Conservation (phyloP, 1,140 invertebrate species). For the Batillaria attramentaria region DNA sequence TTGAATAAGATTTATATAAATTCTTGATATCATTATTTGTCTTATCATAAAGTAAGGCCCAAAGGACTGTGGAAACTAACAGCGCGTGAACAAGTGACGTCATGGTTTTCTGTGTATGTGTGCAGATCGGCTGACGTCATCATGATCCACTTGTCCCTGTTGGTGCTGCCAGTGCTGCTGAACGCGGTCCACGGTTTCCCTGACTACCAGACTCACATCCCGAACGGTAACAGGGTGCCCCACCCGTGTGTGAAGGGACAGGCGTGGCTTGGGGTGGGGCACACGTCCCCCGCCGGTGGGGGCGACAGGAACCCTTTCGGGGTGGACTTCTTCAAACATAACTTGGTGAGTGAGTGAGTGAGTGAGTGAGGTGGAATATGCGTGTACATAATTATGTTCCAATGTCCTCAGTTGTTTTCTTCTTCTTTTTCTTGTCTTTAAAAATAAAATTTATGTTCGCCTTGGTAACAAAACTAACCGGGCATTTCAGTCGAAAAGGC, state of each 20-base stretch:
- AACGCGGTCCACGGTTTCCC: constrained; percentile 4
- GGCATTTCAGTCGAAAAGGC: too few species aligned
- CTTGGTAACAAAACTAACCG: too few species aligned
- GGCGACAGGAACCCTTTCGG: constrained; percentile 59
- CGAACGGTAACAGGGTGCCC: constrained; percentile 55
- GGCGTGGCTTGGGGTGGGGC: constrained; percentile 56
- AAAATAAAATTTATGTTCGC: too few species aligned
- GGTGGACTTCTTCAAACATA: constrained; percentile 39
- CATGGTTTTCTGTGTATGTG: constrained; percentile 1
- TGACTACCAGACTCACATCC: constrained; percentile 48
- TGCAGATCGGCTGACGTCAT: neutral
- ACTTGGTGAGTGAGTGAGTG: constrained; percentile 37
- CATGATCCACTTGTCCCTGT: neutral
- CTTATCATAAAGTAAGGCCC: neutral
- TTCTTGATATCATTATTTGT: neutral
- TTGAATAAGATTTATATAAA: too few species aligned
- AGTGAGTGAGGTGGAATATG: too few species aligned
- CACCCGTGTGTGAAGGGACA: constrained; percentile 50
- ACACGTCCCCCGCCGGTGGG: constrained; percentile 41
- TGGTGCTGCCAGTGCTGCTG: neutral
- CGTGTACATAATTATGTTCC: neutral
- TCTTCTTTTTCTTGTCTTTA: too few species aligned
- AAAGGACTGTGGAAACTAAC: neutral
- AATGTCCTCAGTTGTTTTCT: neutral
- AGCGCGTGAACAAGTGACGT: neutral